Percentiles rank a stretch among this genome's conserved stretches.
These are phyloP conservation scores for Leptura quadrifasciata DNA, from an alignment of 2,888 invertebrate genomes.

Conservation along the genomic window DNA sequence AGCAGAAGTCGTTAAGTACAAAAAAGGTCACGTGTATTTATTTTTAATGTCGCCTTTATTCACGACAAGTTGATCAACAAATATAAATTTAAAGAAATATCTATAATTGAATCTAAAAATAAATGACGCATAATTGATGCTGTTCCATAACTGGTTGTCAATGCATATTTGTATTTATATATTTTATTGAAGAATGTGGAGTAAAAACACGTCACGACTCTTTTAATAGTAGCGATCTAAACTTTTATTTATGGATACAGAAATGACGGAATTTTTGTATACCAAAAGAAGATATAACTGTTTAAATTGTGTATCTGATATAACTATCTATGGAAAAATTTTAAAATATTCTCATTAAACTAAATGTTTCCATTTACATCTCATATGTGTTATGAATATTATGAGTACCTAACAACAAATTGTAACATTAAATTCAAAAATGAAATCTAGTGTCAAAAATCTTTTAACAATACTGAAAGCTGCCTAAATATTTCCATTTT, in stretches of 20 bases:
- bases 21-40: background rate
- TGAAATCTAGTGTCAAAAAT: too few relatives aligned
- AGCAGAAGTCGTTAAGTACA: background rate
- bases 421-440: too few relatives aligned
- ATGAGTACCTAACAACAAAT: background rate
- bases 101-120: constrained; percentile 4
- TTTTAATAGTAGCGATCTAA: background rate
- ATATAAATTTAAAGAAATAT: background rate
- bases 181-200: background rate
- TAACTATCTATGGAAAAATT: background rate
- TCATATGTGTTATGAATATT: background rate
- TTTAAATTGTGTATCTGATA: background rate
- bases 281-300: background rate
- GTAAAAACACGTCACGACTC: background rate
- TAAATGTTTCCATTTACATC: background rate
- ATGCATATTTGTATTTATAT: constrained; percentile 1
- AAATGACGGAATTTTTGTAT: background rate
- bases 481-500: too few relatives aligned
- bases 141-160: background rate
- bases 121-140: background rate
- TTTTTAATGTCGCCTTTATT: background rate
- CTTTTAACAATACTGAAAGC: too few relatives aligned
- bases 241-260: background rate
- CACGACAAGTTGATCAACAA: background rate
- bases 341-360: background rate